These are phyloP conservation scores for Trachelus troglodyta DNA, from an alignment of 2,888 invertebrate genomes.

Conservation along the genomic window DNA sequence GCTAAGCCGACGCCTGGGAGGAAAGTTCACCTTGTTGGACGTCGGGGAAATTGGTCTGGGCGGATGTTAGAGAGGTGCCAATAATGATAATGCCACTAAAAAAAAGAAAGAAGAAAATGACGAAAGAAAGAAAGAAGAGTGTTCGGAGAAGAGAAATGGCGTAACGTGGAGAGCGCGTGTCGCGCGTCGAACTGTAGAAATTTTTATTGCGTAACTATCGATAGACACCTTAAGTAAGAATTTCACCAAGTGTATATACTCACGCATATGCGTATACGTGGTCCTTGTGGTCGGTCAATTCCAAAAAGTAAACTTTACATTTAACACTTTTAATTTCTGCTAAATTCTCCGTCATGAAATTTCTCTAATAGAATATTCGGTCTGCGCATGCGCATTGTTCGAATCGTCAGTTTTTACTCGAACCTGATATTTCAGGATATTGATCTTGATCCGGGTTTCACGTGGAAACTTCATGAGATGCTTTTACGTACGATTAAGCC, in stretches of 20 bases:
- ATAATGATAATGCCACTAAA: slow-evolving; percentile 1
- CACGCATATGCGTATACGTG: neutral
- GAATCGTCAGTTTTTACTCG: neutral
- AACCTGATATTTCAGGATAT: neutral
- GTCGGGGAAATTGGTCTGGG: slow-evolving; percentile 24
- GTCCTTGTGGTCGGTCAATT: neutral
- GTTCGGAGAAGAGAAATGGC: slow-evolving; percentile 15
- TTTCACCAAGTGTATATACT: neutral
- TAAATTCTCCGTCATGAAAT: neutral
- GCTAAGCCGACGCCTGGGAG: neutral
- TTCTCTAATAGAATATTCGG: neutral
- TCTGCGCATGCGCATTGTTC: neutral
- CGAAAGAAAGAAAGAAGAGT: slow-evolving; percentile 5
- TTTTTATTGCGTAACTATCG: neutral
- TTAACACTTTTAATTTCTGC: neutral
- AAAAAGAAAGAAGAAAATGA: slow-evolving; percentile 14
- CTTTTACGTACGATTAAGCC: neutral
- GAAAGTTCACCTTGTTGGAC: neutral
- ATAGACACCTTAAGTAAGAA: neutral
- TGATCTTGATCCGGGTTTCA: neutral
- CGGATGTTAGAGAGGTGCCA: slow-evolving; percentile 5
- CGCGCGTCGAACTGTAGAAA: neutral
- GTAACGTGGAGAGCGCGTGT: slow-evolving; percentile 14
- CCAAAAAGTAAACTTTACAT: neutral
- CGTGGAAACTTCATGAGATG: neutral